Percentiles rank a stretch among this genome's conserved stretches.
Conservation (phyloP, 2,888 invertebrate species). For the Lymantria monacha region DNA sequence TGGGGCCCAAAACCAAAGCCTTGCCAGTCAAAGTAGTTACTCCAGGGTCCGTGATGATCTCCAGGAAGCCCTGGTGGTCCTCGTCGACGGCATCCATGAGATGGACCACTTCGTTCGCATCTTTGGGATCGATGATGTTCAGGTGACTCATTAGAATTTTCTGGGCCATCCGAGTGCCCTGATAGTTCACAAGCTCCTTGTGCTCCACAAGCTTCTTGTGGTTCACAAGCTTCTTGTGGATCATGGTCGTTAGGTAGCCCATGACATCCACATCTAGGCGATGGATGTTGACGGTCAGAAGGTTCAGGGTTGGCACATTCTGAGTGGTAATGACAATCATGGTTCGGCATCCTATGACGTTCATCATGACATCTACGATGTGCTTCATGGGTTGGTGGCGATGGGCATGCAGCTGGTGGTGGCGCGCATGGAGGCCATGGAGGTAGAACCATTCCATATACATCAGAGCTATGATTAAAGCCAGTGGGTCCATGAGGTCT, state of each 20-base stretch:
- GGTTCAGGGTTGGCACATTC: too few relatives aligned
- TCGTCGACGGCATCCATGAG: neutral
- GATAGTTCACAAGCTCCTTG: neutral
- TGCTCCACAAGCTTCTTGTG: neutral
- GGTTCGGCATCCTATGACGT: neutral
- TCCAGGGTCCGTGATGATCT: neutral
- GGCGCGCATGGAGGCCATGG: conserved; percentile 6
- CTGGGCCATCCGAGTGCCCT: neutral
- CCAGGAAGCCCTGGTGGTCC: neutral
- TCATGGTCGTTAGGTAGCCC: neutral
- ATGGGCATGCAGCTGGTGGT: neutral
- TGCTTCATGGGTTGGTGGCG: too few relatives aligned
- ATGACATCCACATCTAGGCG: too few relatives aligned
- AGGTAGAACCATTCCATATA: neutral
- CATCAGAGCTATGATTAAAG: conserved; percentile 1
- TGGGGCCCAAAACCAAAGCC: conserved; percentile 2
- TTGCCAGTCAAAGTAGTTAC: neutral
- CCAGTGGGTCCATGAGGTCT: conserved; percentile 1
- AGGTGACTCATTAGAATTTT: neutral
- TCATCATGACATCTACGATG: neutral
- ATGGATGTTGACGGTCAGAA: too few relatives aligned
- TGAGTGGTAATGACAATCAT: too few relatives aligned
- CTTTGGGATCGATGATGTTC: neutral
- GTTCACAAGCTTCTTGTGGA: neutral
- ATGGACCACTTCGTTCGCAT: too few relatives aligned